Percentiles rank a stretch among this genome's conserved stretches.
These are phyloP conservation scores for Rhinophrynus dorsalis DNA, from an alignment of 2,797 vertebrate species.

Conservation along the genomic window DNA sequence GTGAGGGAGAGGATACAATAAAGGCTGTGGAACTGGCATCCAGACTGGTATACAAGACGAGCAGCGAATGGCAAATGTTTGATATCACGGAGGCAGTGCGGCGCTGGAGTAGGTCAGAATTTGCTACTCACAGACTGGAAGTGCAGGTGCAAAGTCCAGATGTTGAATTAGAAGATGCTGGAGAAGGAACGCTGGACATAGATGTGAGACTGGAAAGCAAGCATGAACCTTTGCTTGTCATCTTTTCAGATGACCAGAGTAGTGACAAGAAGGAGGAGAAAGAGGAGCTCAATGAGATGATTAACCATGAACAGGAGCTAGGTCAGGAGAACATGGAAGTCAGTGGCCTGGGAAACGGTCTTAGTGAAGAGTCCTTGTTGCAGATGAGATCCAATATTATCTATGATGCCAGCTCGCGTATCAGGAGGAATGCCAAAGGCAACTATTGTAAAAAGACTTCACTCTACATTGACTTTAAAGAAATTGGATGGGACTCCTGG, in stretches of 20 bases:
- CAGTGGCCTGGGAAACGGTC: slow-evolving; percentile 67
- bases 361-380: slow-evolving; percentile 85
- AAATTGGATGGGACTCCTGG: slow-evolving; percentile 98
- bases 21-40: slow-evolving; percentile 77
- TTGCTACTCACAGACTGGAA: slow-evolving; percentile 82
- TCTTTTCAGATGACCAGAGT: slow-evolving; percentile 94
- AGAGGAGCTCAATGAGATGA: slow-evolving; percentile 90
- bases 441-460: slow-evolving; percentile 92
- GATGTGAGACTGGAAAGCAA: slow-evolving; percentile 83
- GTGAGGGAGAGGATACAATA: slow-evolving; percentile 56
- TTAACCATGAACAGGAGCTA: slow-evolving; percentile 81
- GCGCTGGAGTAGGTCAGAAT: slow-evolving; percentile 80
- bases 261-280: slow-evolving; percentile 82
- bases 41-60: slow-evolving; percentile 82
- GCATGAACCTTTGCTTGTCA: slow-evolving; percentile 87
- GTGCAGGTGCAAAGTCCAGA: slow-evolving; percentile 84
- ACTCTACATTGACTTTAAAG: slow-evolving; percentile 94
- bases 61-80: slow-evolving; percentile 91
- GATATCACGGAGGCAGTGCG: slow-evolving; percentile 84
- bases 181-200: slow-evolving; percentile 79
- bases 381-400: slow-evolving; percentile 96
- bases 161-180: slow-evolving; percentile 43
- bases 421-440: slow-evolving; percentile 90
- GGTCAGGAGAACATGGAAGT: slow-evolving; percentile 69
- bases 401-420: slow-evolving; percentile 88